phyloP scores from a whole-genome alignment of 1,140 invertebrate species.

The Temnothorax curvispinosus region DNA sequence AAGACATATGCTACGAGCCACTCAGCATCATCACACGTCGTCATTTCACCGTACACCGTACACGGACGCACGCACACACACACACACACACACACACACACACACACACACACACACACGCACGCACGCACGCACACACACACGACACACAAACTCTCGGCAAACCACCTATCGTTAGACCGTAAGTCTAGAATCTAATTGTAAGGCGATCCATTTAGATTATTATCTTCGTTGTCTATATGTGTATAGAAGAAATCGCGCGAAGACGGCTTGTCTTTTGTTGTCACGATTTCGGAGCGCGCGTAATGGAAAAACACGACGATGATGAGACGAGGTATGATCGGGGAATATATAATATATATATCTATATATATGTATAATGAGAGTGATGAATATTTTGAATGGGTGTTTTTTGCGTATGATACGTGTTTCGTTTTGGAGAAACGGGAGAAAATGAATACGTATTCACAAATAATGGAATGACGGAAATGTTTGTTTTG shows the following conservation, averaged over 20 bases:
- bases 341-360: background rate
- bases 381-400: too few relatives aligned
- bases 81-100: background rate
- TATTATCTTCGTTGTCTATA: slow-evolving; percentile 72
- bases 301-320: slow-evolving; percentile 28
- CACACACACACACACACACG: background rate
- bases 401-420: slow-evolving; percentile 17
- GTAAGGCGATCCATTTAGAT: slow-evolving; percentile 69
- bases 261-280: slow-evolving; percentile 57
- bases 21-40: background rate
- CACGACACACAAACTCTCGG: background rate
- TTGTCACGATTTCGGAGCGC: slow-evolving; percentile 48
- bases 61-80: background rate
- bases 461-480: background rate
- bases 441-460: background rate
- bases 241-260: slow-evolving; percentile 69
- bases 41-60: background rate
- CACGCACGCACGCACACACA: background rate
- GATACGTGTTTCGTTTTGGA: slow-evolving; percentile 27
- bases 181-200: slow-evolving; percentile 63
- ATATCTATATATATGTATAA: too few relatives aligned
- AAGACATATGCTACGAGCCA: background rate
- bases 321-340: slow-evolving; percentile 29
- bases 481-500: background rate
- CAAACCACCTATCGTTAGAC: slow-evolving; percentile 66